These are phyloP conservation scores for Condylostylus longicornis DNA, from an alignment of 1,140 invertebrate genomes.

Conservation along the genomic window DNA sequence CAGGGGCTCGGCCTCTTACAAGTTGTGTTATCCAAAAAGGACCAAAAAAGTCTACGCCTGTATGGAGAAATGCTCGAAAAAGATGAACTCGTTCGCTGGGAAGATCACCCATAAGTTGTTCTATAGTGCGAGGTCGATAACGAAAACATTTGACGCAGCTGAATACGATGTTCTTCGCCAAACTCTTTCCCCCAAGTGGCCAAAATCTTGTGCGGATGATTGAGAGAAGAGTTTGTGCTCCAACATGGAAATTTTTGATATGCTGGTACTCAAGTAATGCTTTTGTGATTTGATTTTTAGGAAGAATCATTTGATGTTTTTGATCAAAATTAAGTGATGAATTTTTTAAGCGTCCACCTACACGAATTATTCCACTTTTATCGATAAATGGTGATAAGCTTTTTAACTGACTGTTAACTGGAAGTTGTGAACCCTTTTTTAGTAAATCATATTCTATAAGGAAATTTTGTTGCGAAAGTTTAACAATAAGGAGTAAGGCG, in stretches of 20 bases:
- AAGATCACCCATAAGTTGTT: conserved; percentile 1
- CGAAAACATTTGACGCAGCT: conserved; percentile 19
- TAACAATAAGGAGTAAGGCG: too few relatives aligned
- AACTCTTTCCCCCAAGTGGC: conserved; percentile 11
- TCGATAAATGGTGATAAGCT: conserved; percentile 14
- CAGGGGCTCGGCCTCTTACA: conserved; percentile 14
- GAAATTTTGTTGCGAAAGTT: too few relatives aligned
- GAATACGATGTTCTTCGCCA: conserved; percentile 7
- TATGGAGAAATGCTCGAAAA: conserved; percentile 21
- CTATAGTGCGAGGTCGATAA: conserved; percentile 3
- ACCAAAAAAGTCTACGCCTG: conserved; percentile 31
- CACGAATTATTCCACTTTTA: conserved; percentile 11
- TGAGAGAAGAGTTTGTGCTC: conserved; percentile 14
- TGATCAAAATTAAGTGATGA: conserved; percentile 7
- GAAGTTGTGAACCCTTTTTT: too few relatives aligned
- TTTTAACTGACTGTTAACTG: too few relatives aligned
- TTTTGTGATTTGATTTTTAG: conserved; percentile 5
- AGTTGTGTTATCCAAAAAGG: conserved; percentile 21
- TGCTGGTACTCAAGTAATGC: too few relatives aligned
- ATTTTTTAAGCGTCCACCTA: conserved; percentile 16
- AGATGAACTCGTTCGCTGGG: conserved; percentile 9
- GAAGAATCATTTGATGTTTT: conserved; percentile 8
- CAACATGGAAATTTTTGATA: conserved; percentile 24
- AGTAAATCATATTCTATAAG: too few relatives aligned
- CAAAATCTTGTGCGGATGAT: conserved; percentile 11